Conservation (phyloP, 2,888 invertebrate genomes). For the Plebejus anna region DNA sequence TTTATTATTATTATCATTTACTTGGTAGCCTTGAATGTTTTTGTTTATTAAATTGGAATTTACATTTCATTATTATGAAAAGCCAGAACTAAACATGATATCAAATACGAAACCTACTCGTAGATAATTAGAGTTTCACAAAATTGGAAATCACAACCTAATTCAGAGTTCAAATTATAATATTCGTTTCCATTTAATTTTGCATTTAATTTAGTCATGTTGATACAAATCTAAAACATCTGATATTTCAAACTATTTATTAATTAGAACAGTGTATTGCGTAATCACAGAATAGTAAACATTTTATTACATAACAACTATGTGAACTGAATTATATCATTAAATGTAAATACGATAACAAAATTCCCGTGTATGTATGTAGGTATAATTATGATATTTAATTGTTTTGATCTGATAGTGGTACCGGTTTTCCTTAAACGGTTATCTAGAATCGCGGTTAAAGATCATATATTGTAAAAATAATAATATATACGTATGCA, state of each 20-base stretch:
- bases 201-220: background rate
- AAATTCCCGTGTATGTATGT: background rate
- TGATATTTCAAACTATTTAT: background rate
- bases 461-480: background rate
- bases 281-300: conserved; percentile 1
- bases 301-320: background rate
- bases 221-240: background rate
- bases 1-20: too few species aligned
- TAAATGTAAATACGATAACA: background rate
- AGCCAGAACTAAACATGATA: too few species aligned
- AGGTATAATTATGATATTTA: conserved; percentile 11
- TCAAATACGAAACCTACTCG: background rate
- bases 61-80: too few species aligned
- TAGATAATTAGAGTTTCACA: background rate
- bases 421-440: background rate
- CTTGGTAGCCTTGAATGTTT: too few species aligned
- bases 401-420: background rate
- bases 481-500: background rate
- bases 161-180: background rate
- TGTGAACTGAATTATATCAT: background rate
- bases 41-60: too few species aligned
- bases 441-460: background rate
- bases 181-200: background rate
- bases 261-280: background rate
- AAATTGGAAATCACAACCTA: background rate